Conservation (phyloP, 2,888 invertebrate genomes). For the Polydrusus tereticollis region DNA sequence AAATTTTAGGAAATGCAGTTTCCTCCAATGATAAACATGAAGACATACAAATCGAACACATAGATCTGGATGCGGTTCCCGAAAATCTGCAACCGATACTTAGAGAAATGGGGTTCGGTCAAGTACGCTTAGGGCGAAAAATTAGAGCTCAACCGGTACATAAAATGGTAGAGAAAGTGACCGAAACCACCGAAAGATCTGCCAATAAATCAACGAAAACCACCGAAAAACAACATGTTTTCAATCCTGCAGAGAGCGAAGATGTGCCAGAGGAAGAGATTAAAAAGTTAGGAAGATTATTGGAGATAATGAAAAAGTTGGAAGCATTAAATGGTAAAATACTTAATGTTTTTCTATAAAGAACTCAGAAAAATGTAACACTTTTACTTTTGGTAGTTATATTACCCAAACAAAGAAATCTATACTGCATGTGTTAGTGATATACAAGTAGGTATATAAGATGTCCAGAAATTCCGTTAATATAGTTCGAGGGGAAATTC, state of each 20-base stretch:
- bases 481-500: too few species aligned
- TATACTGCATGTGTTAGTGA: too few species aligned
- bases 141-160: conserved; percentile 44
- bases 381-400: too few species aligned
- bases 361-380: too few species aligned
- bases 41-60: conserved; percentile 39
- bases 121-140: conserved; percentile 33
- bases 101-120: conserved; percentile 61
- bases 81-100: conserved; percentile 61
- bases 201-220: not conserved
- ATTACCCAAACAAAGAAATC: too few species aligned
- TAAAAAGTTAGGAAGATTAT: conserved; percentile 67
- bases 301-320: conserved; percentile 67
- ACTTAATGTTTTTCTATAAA: not conserved
- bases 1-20: not conserved
- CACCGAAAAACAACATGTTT: conserved; percentile 56
- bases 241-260: conserved; percentile 60
- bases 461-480: too few species aligned
- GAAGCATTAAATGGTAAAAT: conserved; percentile 63
- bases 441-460: too few species aligned
- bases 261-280: conserved; percentile 69
- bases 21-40: conserved; percentile 43
- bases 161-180: conserved; percentile 33
- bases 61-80: conserved; percentile 63
- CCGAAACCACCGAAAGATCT: not conserved